phyloP scores from a whole-genome alignment of 1,140 invertebrate genomes.

The Helicoverpa armigera region DNA sequence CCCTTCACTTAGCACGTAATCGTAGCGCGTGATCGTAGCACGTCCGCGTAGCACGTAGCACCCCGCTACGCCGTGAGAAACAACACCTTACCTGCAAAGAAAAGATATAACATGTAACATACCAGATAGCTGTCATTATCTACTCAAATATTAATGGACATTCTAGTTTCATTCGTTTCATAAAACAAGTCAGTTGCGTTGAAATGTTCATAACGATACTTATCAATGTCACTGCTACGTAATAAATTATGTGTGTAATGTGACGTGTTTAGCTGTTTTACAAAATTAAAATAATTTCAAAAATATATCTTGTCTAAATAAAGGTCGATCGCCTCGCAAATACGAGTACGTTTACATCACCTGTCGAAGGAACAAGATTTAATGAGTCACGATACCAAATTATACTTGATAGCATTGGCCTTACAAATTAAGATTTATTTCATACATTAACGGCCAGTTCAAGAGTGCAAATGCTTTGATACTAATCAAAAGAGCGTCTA shows the following conservation, averaged over 20 bases:
- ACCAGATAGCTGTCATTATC: background rate
- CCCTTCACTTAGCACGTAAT: background rate
- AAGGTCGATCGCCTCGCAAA: background rate
- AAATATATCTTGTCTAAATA: too few relatives aligned
- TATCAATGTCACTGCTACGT: too few relatives aligned
- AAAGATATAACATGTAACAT: background rate
- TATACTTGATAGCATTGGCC: conserved; percentile 12
- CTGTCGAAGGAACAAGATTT: conserved; percentile 12
- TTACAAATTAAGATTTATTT: conserved; percentile 28
- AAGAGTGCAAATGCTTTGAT: conserved; percentile 17
- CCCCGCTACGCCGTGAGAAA: conserved; percentile 1
- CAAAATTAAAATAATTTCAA: too few relatives aligned
- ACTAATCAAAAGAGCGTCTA: conserved; percentile 26
- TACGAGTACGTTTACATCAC: background rate
- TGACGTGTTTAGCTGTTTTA: too few relatives aligned
- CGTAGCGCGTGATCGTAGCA: background rate
- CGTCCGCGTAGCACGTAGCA: background rate
- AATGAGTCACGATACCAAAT: conserved; percentile 2
- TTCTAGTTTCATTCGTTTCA: background rate
- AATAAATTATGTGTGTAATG: too few relatives aligned
- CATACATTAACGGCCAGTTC: conserved; percentile 26
- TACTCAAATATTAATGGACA: background rate
- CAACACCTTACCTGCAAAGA: conserved; percentile 27
- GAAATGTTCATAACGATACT: background rate
- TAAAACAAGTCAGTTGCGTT: background rate